Evolutionary conservation across 2,797 vertebrate genomes (phyloP).

Genomic region (Masticophis lateralis): DNA sequence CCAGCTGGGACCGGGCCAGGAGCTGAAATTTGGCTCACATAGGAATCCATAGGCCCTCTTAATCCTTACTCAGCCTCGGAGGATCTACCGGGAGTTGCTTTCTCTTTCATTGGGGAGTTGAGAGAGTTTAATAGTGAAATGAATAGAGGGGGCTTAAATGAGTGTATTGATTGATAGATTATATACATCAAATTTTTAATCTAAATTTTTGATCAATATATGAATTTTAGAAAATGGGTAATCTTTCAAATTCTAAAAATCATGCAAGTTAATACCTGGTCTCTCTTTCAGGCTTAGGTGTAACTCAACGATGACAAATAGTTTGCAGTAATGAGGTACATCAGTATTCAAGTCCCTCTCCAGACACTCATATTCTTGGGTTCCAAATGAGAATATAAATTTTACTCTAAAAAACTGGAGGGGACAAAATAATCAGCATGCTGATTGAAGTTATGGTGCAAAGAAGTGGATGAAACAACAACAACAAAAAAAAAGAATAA

Average conservation of each 20-base stretch:
- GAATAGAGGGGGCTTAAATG: background rate
- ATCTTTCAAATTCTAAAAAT: background rate
- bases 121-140: background rate
- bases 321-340: background rate
- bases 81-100: too few relatives aligned
- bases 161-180: background rate
- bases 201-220: background rate
- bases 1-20: too few relatives aligned
- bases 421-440: background rate
- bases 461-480: background rate
- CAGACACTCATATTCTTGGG: background rate
- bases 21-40: too few relatives aligned
- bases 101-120: background rate
- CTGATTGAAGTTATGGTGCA: background rate
- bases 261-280: background rate
- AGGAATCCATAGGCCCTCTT: too few relatives aligned
- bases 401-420: background rate
- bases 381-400: background rate
- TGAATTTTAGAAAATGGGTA: slow-evolving; percentile 30
- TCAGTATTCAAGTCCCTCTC: background rate
- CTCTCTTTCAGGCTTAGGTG: background rate
- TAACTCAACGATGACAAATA: background rate
- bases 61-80: too few relatives aligned
- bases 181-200: background rate
- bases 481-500: background rate